These are phyloP conservation scores for Cavia aperea DNA, from an alignment of 2,113 vertebrate species.

Conservation along the genomic window DNA sequence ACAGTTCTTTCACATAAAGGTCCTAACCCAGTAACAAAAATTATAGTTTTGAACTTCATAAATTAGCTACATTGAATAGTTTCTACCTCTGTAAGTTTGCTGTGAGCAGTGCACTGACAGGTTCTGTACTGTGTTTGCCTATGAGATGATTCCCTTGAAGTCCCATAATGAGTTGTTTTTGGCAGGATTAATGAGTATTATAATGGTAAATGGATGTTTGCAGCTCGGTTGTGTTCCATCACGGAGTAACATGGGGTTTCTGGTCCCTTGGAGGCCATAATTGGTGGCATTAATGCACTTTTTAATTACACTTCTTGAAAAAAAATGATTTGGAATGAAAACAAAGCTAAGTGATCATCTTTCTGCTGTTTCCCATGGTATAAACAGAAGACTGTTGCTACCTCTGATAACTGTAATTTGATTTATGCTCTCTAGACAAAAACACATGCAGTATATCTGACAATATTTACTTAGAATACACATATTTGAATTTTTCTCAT, in stretches of 20 bases:
- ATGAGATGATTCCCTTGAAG: constrained; percentile 97
- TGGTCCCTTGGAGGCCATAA: constrained; percentile 88
- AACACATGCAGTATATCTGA: constrained; percentile 63
- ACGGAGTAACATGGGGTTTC: constrained; percentile 88
- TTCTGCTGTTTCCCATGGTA: constrained; percentile 74
- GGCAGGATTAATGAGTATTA: constrained; percentile 98
- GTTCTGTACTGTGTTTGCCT: constrained; percentile 93
- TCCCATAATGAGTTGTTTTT: constrained; percentile 97
- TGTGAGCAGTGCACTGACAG: constrained; percentile 82
- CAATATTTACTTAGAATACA: constrained; percentile 61
- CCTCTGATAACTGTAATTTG: constrained; percentile 71
- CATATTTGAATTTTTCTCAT: neutral
- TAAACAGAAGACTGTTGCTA: constrained; percentile 72
- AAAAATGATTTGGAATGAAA: constrained; percentile 90
- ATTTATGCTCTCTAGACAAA: constrained; percentile 63
- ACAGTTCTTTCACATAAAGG: constrained; percentile 56
- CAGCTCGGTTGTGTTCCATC: constrained; percentile 92
- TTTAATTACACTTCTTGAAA: constrained; percentile 97
- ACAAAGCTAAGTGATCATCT: constrained; percentile 86
- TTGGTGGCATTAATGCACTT: constrained; percentile 94
- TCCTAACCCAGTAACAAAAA: constrained; percentile 68
- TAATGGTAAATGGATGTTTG: constrained; percentile 96
- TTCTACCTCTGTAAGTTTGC: constrained; percentile 76
- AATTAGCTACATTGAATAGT: constrained; percentile 76
- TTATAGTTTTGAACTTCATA: constrained; percentile 73